Base-by-base conservation (phyloP, 2,888 invertebrate species). In the Glaucopsyche alexis region DNA sequence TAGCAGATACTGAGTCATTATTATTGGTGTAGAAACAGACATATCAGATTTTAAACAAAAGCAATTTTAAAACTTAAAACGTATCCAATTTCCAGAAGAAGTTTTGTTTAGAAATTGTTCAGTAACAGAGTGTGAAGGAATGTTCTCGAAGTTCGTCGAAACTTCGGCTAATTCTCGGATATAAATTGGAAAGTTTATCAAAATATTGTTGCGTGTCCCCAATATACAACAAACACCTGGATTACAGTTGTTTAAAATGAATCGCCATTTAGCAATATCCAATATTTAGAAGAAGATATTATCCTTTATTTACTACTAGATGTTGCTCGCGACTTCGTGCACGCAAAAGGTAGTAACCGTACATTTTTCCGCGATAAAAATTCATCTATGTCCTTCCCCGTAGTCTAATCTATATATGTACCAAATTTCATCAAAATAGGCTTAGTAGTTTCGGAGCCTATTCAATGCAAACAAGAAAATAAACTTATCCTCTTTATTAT, bases 91-190 rank as follows among this genome's bases (percentile, higher is more conserved):
- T 66, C 66, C 40, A 16, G 40, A 19, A 66, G 66, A 19, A 66
- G 66, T 66, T 66, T 66, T 42, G 66, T 66, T 42, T n/a, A 42
- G 40, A 42, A 66, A 42, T 42, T 66, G n/a, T 66, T 66, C 42
- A 40, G 65, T 40, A 16, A 42, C 42, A 66, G 42, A 66, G 42
- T 42, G 66, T 66, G 66, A 66, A 40, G 66, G 65, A 65, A 65
- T 65, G 40, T 65, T 65, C 65, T 65, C 11, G 3, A 38, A 65
- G n/a, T 65, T 65, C 4, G 29, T 7, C 40, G n/a, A 65, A 65
- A n/a, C 40, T 8, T 29, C 29, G 29, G 60, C 60, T 60, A 14
- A 60, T 60, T 11, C 29, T 60, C 29, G 60, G 60, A 60, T 60
- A 66, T 66, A 66, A 66, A 66, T 66, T 66, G 42, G 60, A 13